Evolutionary conservation across 2,888 invertebrate species (phyloP), one percentile per base, ranked within the genome.

Genomic region (Macropis europaea): DNA sequence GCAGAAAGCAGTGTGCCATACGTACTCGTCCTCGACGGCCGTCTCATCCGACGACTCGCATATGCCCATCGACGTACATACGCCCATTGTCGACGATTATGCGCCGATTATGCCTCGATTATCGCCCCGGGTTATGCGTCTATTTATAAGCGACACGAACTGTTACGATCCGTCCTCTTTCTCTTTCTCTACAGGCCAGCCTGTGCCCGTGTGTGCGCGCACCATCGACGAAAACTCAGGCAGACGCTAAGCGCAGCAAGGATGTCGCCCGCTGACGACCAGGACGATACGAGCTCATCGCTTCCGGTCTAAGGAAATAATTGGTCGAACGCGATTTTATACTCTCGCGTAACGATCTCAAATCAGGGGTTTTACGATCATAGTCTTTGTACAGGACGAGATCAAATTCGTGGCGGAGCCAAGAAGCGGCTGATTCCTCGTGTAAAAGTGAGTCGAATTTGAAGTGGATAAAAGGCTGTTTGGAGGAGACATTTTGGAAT

Each of bases 21-120:
- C 81, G 64, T 79, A 79, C 79, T 52, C 73, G 60, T 73, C 77
- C 42, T 64, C 76, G 26, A 57, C 53, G 38, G n/a, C 32, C 59
- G 56, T 57, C 42, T 80, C 73, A 4, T 80, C 80, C 71, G 66
- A 38, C 38, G 80, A 73, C 40, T 81, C 76, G 71, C 81, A 80
- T 68, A 80, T 70, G 72, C 67, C 62, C 71, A 57, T 19, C 53
- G 78, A 77, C 48, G 77, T 45, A 68, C 78, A 78, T 68, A 79
- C 32, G 53, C 78, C 79, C 79, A 80, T 79, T 60, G 61, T 74
- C 61, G 56, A 56, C 59, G 56, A 73, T 61, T 66, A 62, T 62
- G 71, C 62, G 61, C 11, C 69, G 67, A 73, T 71, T 60, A 71
- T 64, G 60, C 54, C 50, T 66, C 67, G 73, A 74, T 76, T 76